phyloP scores from a whole-genome alignment of 2,888 invertebrate species.

The Mythimna albipuncta region DNA sequence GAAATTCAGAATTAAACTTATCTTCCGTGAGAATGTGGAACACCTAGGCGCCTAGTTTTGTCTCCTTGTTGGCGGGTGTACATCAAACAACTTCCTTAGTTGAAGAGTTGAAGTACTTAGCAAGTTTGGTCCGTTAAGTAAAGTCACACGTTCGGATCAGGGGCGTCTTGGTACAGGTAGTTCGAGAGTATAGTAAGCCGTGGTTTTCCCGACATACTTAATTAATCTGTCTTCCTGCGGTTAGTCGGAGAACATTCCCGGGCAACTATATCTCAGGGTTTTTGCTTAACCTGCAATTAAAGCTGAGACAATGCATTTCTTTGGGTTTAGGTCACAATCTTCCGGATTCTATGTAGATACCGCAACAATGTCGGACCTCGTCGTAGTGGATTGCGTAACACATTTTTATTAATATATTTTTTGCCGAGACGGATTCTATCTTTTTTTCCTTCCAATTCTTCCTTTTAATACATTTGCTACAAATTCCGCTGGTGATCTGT shows the following conservation, averaged over 20 bases:
- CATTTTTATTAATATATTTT: constrained; percentile 33
- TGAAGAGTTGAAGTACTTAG: constrained; percentile 48
- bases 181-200: constrained; percentile 37
- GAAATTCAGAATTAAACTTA: constrained; percentile 47
- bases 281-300: constrained; percentile 34
- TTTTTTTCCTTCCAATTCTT: constrained; percentile 3
- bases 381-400: constrained; percentile 20
- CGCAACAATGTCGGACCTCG: constrained; percentile 17
- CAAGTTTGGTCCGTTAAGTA: constrained; percentile 55
- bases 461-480: constrained; percentile 8
- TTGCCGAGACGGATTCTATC: constrained; percentile 7
- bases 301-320: constrained; percentile 47
- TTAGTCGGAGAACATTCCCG: constrained; percentile 24
- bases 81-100: constrained; percentile 59
- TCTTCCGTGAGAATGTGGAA: constrained; percentile 38
- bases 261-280: constrained; percentile 13
- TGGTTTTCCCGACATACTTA: constrained; percentile 51
- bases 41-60: constrained; percentile 47
- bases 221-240: constrained; percentile 45
- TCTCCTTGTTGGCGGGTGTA: constrained; percentile 43
- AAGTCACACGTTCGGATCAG: constrained; percentile 53
- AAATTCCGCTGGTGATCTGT: constrained; percentile 15
- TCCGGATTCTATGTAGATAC: constrained; percentile 28
- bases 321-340: constrained; percentile 27
- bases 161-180: constrained; percentile 42